These are phyloP conservation scores for Hirudo medicinalis DNA, from an alignment of 1,140 invertebrate genomes.

Conservation along the genomic window DNA sequence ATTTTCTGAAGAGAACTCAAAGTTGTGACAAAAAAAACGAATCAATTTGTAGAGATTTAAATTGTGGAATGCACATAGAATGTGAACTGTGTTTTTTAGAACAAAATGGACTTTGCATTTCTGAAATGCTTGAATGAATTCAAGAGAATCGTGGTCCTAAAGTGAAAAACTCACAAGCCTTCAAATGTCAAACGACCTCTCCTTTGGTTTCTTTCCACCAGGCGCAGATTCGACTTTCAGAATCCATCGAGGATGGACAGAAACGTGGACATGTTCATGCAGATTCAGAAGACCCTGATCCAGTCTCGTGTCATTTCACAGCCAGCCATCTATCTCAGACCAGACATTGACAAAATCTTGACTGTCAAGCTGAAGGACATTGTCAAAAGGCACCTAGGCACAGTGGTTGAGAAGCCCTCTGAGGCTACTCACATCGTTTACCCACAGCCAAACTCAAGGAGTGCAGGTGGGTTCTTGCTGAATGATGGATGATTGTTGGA, in stretches of 20 bases:
- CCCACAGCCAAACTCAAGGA: constrained; percentile 44
- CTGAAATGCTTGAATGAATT: background rate
- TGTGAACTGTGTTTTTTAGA: constrained; percentile 71
- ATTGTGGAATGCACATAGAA: constrained; percentile 43
- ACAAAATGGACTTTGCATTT: constrained; percentile 35
- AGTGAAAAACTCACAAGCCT: background rate
- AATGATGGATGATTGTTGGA: too few species aligned
- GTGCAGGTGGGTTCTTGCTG: constrained; percentile 27
- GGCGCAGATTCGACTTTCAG: constrained; percentile 48
- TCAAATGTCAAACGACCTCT: constrained; percentile 15
- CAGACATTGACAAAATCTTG: constrained; percentile 66
- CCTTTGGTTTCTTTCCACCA: constrained; percentile 23
- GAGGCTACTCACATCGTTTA: constrained; percentile 83
- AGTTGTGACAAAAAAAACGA: too few species aligned
- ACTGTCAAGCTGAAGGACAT: constrained; percentile 72
- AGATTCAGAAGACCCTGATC: constrained; percentile 71
- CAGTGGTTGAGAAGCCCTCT: constrained; percentile 62
- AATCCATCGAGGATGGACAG: constrained; percentile 78
- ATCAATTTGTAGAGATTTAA: too few species aligned
- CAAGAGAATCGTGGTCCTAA: background rate
- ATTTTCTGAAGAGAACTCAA: too few species aligned
- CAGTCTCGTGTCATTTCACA: constrained; percentile 63
- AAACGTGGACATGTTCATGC: constrained; percentile 83
- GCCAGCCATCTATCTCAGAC: constrained; percentile 51
- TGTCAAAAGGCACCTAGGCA: constrained; percentile 70